Base-by-base conservation (phyloP, 2,797 vertebrate genomes). In the Tauraco hartlaubi region DNA sequence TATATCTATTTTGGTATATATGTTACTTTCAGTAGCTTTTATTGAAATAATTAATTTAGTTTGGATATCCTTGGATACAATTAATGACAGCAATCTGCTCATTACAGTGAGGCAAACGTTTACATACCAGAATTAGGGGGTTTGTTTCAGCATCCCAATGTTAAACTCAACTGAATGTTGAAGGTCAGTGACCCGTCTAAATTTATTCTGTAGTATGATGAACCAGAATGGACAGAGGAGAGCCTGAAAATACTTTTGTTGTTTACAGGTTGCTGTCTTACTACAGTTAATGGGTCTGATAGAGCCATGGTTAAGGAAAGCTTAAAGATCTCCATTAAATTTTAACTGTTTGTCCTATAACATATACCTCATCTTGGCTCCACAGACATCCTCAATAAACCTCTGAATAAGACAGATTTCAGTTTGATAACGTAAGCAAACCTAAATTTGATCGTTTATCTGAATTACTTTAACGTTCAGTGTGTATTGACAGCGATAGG, bases 61-160 rank as follows among this genome's bases (percentile, higher is more conserved):
- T 76, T 55, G 71, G 58, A 68, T 90, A 48, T 78, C 29, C 39
- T 62, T 59, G 73, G 31, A 52, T 90, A 68, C 80, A 90, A 73
- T 81, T 15, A 75, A 59, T 48, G 51, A 46, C 54, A 46, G 5
- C 0, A 0, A 51, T 85, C 23, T 80, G n/a, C 55, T 94, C 29
- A 9, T 78, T 86, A 62, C n/a, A 83, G 51, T 66, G 82, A 93
- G 39, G 54, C 51, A 81, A 90, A 68, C 69, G 48, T 95, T 95
- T 90, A 49, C 71, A 25, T 84, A 84, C 43, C 15, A 77, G 51
- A 88, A 83, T 91, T 62, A n/a, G 31, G 33, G 41, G 3, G 68
- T 88, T 90, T 88, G 15, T 93, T 90, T 88, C 16, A 9, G 78
- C n/a, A 51, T 74, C 68, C 35, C 13, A 31, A 46, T 62, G 51